Base-by-base conservation (phyloP, 2,113 vertebrate species). In the Amblyornis subalaris region DNA sequence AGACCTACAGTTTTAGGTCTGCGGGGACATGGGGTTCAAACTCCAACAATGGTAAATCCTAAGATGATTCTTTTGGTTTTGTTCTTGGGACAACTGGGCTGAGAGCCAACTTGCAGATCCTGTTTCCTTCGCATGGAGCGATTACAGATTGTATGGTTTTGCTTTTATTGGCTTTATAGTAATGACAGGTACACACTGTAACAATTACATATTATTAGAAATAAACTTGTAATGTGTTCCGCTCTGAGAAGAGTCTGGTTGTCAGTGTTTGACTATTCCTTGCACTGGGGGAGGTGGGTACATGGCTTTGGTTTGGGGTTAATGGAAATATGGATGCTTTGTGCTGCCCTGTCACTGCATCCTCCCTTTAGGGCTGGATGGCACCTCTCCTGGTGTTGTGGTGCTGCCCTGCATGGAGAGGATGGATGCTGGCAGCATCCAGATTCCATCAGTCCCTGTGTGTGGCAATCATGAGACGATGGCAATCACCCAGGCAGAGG, bases 391-490 rank as follows among this genome's bases (percentile, higher is more conserved):
- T 25, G 60, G 70, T 11, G 25, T 1, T 35, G 82, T 65, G 35
- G 35, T 31, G 71, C 82, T 58, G 61, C 53, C 61, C 83, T 75
- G 71, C 51, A 50, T 0, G 6, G 53, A 42, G 61, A 85, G 61
- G 62, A 35, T 26, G 72, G 36, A 14, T 58, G 71, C 44, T 51
- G 83, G 36, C 1, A 36, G 44, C 3, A 2, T 2, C 35, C 83
- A 76, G 25, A 28, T 10, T 22, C 62, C 62, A 33, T 33, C 72
- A 38, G 29, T 4, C 65, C 50, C 70, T 65, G 18, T 23, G 36
- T 45, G 72, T 19, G 62, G 26, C 1, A 0, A 10, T 8, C 60
- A 66, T 3, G 0, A 42, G 45, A 4, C 33, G 28, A 42, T 67
- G 61, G 45, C 62, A 44, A 11, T 33, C 2, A 2, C 33, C 62